These are phyloP conservation scores for Gambusia yucatana DNA, from an alignment of 2,797 vertebrate genomes.

Conservation along the genomic window DNA sequence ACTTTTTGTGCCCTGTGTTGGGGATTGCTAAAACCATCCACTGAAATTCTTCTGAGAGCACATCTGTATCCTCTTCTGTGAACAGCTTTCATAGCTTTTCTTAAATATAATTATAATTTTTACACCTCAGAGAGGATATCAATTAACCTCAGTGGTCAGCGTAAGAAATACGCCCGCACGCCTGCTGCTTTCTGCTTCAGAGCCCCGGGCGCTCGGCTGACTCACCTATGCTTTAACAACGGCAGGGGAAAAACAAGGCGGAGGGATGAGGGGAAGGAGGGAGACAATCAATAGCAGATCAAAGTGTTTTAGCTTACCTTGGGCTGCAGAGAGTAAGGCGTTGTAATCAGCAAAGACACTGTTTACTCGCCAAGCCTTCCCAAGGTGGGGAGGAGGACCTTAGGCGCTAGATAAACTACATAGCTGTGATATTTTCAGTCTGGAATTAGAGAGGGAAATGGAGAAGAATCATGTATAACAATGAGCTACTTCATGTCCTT, in stretches of 20 bases:
- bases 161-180: slow-evolving; percentile 49
- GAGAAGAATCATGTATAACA: slow-evolving; percentile 41
- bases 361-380: slow-evolving; percentile 75
- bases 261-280: slow-evolving; percentile 63
- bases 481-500: slow-evolving; percentile 1
- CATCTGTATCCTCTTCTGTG: slow-evolving; percentile 33
- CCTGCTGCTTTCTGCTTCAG: slow-evolving; percentile 49
- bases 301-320: slow-evolving; percentile 79
- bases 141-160: slow-evolving; percentile 75
- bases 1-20: not conserved
- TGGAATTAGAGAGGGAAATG: slow-evolving; percentile 50
- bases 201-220: slow-evolving; percentile 62
- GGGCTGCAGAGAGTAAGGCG: slow-evolving; percentile 59
- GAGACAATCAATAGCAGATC: slow-evolving; percentile 83
- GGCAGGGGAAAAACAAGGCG: slow-evolving; percentile 45
- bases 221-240: slow-evolving; percentile 68
- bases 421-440: slow-evolving; percentile 36
- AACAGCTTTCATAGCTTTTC: slow-evolving; percentile 44
- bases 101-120: slow-evolving; percentile 62
- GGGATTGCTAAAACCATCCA: slow-evolving; percentile 3
- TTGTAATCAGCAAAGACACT: slow-evolving; percentile 81
- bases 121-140: slow-evolving; percentile 66
- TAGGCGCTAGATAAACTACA: slow-evolving; percentile 27
- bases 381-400: slow-evolving; percentile 55
- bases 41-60: not conserved